phyloP scores from a whole-genome alignment of 2,113 vertebrate species.

The Phaethornis superciliosus region DNA sequence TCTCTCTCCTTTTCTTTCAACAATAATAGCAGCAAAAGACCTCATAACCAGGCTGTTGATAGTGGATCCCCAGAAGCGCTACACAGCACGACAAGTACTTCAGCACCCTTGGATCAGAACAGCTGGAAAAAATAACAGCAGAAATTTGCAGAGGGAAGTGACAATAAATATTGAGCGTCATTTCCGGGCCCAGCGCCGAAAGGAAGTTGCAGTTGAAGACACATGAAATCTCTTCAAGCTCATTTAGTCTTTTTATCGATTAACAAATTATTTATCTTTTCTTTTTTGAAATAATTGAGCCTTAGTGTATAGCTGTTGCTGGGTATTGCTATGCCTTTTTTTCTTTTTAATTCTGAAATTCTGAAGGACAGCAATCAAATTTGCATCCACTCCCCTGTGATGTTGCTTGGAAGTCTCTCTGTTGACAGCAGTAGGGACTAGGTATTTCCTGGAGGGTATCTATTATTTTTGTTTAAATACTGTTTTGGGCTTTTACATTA shows the following conservation, averaged over 20 bases:
- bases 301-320: not conserved
- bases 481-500: not conserved
- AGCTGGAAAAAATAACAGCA: slow-evolving; percentile 66
- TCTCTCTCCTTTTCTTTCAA: not conserved
- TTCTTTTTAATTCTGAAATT: not conserved
- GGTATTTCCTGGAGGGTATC: not conserved
- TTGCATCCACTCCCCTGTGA: not conserved
- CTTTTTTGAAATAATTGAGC: not conserved
- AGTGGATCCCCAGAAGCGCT: slow-evolving; percentile 84
- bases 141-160: slow-evolving; percentile 73
- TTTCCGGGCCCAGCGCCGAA: slow-evolving; percentile 62
- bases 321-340: not conserved
- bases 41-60: slow-evolving; percentile 88
- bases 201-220: not conserved
- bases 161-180: slow-evolving; percentile 69
- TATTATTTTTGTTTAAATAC: not conserved
- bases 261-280: not conserved
- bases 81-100: slow-evolving; percentile 86
- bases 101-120: slow-evolving; percentile 89
- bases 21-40: slow-evolving; percentile 82
- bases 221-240: slow-evolving; percentile 1
- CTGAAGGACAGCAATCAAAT: not conserved
- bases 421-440: not conserved
- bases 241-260: not conserved
- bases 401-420: not conserved